Conservation (phyloP, 1,140 invertebrate species). For the Maconellicoccus hirsutus region DNA sequence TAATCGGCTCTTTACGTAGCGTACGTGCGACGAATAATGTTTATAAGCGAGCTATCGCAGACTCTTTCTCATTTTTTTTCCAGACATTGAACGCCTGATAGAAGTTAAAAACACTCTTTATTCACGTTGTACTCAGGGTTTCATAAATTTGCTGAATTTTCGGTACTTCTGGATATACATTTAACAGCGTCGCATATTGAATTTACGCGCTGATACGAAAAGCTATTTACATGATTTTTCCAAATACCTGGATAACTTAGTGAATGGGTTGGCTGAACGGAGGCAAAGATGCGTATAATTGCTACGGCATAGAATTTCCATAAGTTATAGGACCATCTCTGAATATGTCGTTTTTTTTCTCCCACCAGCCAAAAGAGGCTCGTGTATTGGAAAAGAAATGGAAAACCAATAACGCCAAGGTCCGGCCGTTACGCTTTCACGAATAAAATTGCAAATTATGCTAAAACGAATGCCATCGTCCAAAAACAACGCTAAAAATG, state of each 20-base stretch:
- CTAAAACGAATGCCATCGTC: background rate
- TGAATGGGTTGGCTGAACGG: too few species aligned
- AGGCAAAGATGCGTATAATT: background rate
- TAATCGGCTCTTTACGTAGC: constrained; percentile 7
- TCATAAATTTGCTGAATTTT: too few species aligned
- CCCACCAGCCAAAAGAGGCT: background rate
- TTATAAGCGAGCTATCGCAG: background rate
- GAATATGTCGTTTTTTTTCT: background rate
- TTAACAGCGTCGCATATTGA: too few species aligned
- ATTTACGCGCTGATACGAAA: too few species aligned
- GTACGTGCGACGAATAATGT: constrained; percentile 7
- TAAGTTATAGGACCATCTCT: background rate
- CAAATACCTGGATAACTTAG: too few species aligned
- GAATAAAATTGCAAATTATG: background rate
- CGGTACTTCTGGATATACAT: too few species aligned
- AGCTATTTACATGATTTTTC: too few species aligned
- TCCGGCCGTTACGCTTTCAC: background rate
- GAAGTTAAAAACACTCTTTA: constrained; percentile 9
- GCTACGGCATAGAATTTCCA: background rate
- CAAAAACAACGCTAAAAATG: too few species aligned
- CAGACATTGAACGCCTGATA: background rate
- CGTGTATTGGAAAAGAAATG: background rate
- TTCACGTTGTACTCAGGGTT: background rate
- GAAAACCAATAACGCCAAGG: background rate
- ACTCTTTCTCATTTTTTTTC: constrained; percentile 9